A percentile compares a stretch with the other conserved stretches of the same genome.
phyloP scores from a whole-genome alignment of 23 tunicate genomes.

The Clavelina lepadiformis region DNA sequence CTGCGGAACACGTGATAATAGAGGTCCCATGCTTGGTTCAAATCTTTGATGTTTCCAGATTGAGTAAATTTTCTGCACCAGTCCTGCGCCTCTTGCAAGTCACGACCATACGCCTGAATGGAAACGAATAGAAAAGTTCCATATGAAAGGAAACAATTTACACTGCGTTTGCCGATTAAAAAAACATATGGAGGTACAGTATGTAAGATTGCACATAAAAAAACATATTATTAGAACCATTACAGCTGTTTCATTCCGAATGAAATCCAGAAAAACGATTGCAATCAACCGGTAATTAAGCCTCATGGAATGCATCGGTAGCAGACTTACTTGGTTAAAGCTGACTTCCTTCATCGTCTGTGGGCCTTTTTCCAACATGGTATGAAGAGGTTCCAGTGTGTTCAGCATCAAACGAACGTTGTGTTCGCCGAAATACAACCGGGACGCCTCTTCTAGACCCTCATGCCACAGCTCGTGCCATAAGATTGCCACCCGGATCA shows the following conservation, averaged over 20 bases:
- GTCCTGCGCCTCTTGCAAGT: conserved; percentile 82
- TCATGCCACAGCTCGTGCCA: conserved; percentile 99
- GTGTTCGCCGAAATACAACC: conserved; percentile 77
- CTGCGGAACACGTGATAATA: conserved; percentile 92
- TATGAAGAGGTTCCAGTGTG: conserved; percentile 79
- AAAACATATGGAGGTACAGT: not conserved
- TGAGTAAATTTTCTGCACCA: conserved; percentile 70
- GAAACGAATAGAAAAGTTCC: too few relatives aligned
- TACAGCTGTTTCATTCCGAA: too few relatives aligned
- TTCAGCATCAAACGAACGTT: conserved; percentile 74
- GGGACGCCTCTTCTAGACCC: conserved; percentile 94
- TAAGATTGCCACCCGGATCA: conserved; percentile 88
- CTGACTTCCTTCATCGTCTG: conserved; percentile 72
- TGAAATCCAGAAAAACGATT: too few relatives aligned
- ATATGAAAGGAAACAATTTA: too few relatives aligned
- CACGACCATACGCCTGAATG: conserved; percentile 89
- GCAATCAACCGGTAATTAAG: too few relatives aligned
- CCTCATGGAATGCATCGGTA: too few relatives aligned
- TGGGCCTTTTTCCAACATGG: conserved; percentile 55
- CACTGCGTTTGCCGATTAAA: too few relatives aligned
- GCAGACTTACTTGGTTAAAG: conserved; percentile 62
- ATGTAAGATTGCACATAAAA: not conserved
- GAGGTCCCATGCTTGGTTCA: conserved; percentile 96
- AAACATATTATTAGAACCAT: too few relatives aligned
- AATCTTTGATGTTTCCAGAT: conserved; percentile 70